These are phyloP conservation scores for Loris lydekkerianus DNA, from an alignment of 2,797 vertebrate genomes.

Conservation along the genomic window DNA sequence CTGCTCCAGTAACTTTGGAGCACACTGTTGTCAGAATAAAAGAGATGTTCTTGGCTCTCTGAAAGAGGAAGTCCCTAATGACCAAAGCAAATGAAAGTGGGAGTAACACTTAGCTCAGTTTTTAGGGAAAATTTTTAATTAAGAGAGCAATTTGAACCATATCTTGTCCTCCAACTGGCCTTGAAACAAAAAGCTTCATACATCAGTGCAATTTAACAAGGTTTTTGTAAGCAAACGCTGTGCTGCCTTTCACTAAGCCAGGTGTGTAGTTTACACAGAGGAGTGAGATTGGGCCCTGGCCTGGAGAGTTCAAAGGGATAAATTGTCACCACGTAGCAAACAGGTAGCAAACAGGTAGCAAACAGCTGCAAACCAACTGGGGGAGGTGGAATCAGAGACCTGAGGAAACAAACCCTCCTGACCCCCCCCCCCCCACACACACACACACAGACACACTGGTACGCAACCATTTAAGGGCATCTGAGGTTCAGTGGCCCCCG, in stretches of 20 bases:
- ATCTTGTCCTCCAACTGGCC: background rate
- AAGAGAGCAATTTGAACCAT: background rate
- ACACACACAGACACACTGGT: too few species aligned
- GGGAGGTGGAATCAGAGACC: too few species aligned
- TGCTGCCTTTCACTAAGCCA: rapidly evolving
- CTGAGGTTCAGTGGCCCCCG: background rate
- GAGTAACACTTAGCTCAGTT: background rate
- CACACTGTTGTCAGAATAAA: background rate
- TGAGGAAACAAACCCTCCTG: too few species aligned
- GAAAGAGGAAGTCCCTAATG: background rate
- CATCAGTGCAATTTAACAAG: background rate
- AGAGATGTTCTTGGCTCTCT: background rate
- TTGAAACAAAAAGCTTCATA: background rate
- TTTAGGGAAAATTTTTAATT: conserved; percentile 42
- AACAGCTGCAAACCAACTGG: too few species aligned
- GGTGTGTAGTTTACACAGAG: background rate
- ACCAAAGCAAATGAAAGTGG: background rate
- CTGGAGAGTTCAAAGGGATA: background rate
- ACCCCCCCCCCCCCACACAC: too few species aligned
- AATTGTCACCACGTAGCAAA: too few species aligned
- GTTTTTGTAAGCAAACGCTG: background rate
- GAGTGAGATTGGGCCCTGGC: background rate
- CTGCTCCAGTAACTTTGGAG: background rate
- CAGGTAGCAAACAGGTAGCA: too few species aligned
- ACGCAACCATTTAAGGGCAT: too few species aligned